Percentiles rank a stretch among this genome's conserved stretches.
Conservation (phyloP, 2,888 invertebrate genomes). For the Aleiodes testaceus region DNA sequence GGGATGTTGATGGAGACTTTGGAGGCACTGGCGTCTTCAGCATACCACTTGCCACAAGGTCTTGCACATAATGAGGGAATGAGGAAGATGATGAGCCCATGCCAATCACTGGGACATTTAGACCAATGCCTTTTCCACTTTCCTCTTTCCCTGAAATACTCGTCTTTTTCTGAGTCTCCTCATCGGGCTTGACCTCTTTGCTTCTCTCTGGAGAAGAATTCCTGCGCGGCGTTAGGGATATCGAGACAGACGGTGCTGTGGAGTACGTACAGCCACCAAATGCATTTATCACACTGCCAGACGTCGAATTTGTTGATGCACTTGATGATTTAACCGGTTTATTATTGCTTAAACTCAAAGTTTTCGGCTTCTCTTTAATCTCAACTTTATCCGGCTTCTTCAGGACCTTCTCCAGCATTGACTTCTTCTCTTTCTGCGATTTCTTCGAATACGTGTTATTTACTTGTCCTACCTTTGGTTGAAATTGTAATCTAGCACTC, state of each 20-base stretch:
- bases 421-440: slow-evolving; percentile 60
- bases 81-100: slow-evolving; percentile 22
- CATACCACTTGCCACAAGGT: slow-evolving; percentile 56
- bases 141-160: background rate
- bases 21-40: slow-evolving; percentile 51
- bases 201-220: slow-evolving; percentile 29
- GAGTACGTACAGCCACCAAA: slow-evolving; percentile 27
- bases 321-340: background rate
- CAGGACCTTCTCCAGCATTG: slow-evolving; percentile 50
- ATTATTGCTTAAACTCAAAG: background rate
- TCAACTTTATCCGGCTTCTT: slow-evolving; percentile 55
- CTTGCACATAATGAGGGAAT: slow-evolving; percentile 61
- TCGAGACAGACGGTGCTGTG: slow-evolving; percentile 25
- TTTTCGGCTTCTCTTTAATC: slow-evolving; percentile 26
- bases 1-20: slow-evolving; percentile 49
- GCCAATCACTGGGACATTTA: slow-evolving; percentile 56
- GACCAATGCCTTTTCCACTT: slow-evolving; percentile 46
- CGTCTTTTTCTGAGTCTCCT: too few relatives aligned
- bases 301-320: background rate
- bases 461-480: slow-evolving; percentile 67
- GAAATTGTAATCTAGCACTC: slow-evolving; percentile 68
- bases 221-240: slow-evolving; percentile 29
- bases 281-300: background rate
- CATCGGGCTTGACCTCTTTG: slow-evolving; percentile 3
- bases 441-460: slow-evolving; percentile 68